These are phyloP conservation scores for Galerucella calmariensis DNA, from an alignment of 2,888 invertebrate genomes.

Conservation along the genomic window DNA sequence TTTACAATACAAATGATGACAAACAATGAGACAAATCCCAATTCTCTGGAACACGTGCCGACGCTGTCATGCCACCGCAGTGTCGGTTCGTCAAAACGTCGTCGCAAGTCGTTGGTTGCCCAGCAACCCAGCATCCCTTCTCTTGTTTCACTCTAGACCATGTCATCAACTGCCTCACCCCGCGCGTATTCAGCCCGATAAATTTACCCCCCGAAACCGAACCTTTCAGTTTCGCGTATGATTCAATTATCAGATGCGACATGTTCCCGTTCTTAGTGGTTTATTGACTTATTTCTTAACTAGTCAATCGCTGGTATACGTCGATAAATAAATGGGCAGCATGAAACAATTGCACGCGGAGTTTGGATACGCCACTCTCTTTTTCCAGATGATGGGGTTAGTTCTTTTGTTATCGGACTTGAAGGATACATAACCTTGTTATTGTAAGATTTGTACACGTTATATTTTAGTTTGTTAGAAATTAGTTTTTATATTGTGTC, in stretches of 20 bases:
- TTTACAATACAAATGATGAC: neutral
- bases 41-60: constrained; percentile 35
- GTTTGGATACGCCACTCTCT: constrained; percentile 16
- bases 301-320: constrained; percentile 26
- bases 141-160: constrained; percentile 34
- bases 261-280: constrained; percentile 59
- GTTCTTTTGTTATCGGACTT: constrained; percentile 18
- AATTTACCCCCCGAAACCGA: constrained; percentile 46
- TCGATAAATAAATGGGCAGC: constrained; percentile 33
- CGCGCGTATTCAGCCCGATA: constrained; percentile 20
- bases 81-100: constrained; percentile 54
- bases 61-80: constrained; percentile 40
- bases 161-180: constrained; percentile 48
- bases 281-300: constrained; percentile 62
- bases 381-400: constrained; percentile 18
- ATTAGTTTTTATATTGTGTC: neutral
- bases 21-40: neutral
- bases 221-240: constrained; percentile 52
- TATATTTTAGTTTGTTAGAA: neutral
- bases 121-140: constrained; percentile 64
- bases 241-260: constrained; percentile 63
- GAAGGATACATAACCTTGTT: constrained; percentile 27
- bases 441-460: constrained; percentile 6
- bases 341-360: constrained; percentile 22
- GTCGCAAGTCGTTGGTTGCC: constrained; percentile 56